Evolutionary conservation across 2,113 vertebrate genomes (phyloP), one percentile per base, ranked within the genome.

Genomic region (Opisthocomus hoazin): DNA sequence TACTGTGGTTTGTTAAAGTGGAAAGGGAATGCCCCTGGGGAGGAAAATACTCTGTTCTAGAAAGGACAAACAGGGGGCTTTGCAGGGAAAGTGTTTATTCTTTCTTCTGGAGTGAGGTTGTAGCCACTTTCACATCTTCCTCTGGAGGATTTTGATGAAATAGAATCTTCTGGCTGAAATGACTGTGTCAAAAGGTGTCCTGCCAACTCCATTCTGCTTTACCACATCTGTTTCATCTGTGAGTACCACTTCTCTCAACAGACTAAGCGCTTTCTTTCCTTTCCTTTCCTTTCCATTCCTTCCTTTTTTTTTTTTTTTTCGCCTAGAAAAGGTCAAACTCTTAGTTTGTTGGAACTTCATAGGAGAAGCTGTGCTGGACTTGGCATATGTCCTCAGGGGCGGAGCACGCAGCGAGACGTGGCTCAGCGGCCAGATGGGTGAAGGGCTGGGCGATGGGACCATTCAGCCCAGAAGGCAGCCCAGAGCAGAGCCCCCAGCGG

Each of bases 361-460:
- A 64, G 66, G 88, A 66, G 41, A 70, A 88, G 79, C 70, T 74
- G 70, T 45, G 21, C 22, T 36, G 70, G 63, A 30, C n/a, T 75
- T 70, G 57, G 22, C 58, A 51, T 56, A 26, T 53, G 16, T 39
- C 50, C 41, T 36, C 3, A 7, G 7, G 23, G 37, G 30, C 8
- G 18, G 22, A 43, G 54, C 48, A 56, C 60, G 54, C 69, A 77
- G 64, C 3, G 5, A 58, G 68, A 36, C 0, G 0, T 17, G 16
- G 58, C 77, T 76, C 16, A 10, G 53, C 9, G n/a, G 30, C n/a
- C 3, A 3, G 14, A 16, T 7, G 37, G 11, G 5, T 24, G 57
- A 56, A 36, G 37, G 68, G 12, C 51, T 53, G 48, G 29, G 10
- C 9, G 66, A 37, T 0, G 1, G 50, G 15, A 56, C 0, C 1